Evolutionary conservation across 2,888 invertebrate genomes (phyloP).

Genomic region (Tenthredo scrophulariae): DNA sequence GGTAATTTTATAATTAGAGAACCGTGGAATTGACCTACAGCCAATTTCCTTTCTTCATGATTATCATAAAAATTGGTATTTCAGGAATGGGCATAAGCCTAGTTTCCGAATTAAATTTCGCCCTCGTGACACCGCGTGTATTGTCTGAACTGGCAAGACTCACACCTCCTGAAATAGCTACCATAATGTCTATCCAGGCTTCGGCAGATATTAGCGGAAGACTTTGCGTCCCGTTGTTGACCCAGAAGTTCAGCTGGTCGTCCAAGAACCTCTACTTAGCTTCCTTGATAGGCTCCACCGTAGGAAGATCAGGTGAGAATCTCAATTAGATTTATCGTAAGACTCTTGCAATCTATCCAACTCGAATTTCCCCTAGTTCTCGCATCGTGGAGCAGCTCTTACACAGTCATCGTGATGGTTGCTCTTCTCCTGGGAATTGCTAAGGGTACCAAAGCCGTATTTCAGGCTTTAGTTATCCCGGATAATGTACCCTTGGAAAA

Average conservation of each 20-base stretch:
- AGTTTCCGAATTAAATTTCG: constrained; percentile 79
- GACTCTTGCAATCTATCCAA: background rate
- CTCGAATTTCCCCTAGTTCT: constrained; percentile 65
- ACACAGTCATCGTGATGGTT: constrained; percentile 65
- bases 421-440: constrained; percentile 72
- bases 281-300: constrained; percentile 73
- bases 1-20: constrained; percentile 58
- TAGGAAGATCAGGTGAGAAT: constrained; percentile 75
- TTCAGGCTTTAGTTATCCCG: constrained; percentile 76
- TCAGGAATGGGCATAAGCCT: constrained; percentile 77
- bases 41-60: background rate
- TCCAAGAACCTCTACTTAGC: constrained; percentile 75
- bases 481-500: constrained; percentile 74
- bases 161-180: constrained; percentile 72
- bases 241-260: constrained; percentile 70
- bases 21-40: background rate
- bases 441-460: constrained; percentile 77
- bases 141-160: constrained; percentile 75
- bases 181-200: constrained; percentile 75
- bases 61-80: background rate
- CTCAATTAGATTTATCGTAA: constrained; percentile 6
- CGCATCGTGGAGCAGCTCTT: constrained; percentile 64
- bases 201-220: constrained; percentile 76
- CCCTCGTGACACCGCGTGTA: constrained; percentile 78
- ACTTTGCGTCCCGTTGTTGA: constrained; percentile 74